phyloP scores from a whole-genome alignment of 2,113 vertebrate genomes.

The Sialia sialis region DNA sequence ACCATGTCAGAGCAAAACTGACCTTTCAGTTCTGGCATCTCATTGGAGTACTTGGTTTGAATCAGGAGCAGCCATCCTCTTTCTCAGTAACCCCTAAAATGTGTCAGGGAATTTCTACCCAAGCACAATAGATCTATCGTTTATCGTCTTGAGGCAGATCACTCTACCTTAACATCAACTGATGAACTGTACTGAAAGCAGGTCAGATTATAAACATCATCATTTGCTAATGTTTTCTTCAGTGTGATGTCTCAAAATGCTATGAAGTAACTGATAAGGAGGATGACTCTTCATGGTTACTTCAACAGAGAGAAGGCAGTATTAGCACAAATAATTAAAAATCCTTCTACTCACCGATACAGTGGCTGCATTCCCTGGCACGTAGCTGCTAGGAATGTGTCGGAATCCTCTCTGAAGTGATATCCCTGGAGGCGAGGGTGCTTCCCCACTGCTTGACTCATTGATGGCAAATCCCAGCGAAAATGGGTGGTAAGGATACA shows the following conservation, averaged over 20 bases:
- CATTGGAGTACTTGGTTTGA: background rate
- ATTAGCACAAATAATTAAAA: background rate
- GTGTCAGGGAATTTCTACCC: background rate
- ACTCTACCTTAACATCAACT: background rate
- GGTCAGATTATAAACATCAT: background rate
- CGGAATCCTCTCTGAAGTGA: constrained; percentile 61
- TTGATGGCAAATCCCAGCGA: constrained; percentile 61
- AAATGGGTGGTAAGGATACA: constrained; percentile 64
- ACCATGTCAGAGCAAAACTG: background rate
- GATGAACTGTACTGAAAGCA: background rate
- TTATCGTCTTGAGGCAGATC: background rate
- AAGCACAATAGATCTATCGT: background rate
- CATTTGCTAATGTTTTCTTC: background rate
- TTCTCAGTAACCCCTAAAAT: background rate
- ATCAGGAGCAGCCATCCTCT: background rate
- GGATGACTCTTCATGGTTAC: background rate
- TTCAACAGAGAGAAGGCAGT: background rate
- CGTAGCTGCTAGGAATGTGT: constrained; percentile 39
- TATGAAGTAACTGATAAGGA: background rate
- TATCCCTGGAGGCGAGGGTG: constrained; percentile 8
- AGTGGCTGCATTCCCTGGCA: constrained; percentile 39
- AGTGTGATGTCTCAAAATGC: background rate
- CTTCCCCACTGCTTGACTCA: constrained; percentile 49
- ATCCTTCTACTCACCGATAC: constrained; percentile 40
- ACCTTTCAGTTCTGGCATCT: background rate